Base-by-base conservation (phyloP, 2,888 invertebrate species). In the Capitulum mitella region DNA sequence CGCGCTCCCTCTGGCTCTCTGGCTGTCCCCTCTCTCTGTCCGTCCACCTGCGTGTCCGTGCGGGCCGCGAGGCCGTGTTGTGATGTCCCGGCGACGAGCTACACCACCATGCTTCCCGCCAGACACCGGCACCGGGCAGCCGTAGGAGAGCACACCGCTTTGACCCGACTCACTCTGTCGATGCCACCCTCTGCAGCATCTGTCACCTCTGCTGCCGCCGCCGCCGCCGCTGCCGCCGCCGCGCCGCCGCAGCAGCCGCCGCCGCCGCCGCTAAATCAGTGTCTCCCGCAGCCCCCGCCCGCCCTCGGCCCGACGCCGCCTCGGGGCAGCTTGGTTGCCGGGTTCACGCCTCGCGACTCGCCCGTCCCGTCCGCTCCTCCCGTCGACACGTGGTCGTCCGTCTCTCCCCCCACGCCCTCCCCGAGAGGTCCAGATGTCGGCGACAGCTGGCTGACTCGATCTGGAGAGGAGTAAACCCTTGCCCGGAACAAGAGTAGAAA, bases 141-240 rank as follows among this genome's bases (percentile, higher is more conserved):
- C 58, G 58, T 58, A 58, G 58, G 58, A 29, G 10, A n/a, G 29
- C 58, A 58, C 58, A 58, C 19, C 29, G 58, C 58, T 58, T 58
- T 51, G 51, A 51, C 19, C 51, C 19, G 58, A 6, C 58, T 58
- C 58, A 29, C 58, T 58, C 58, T 58, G 58, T n/a, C 14, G 19
- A 29, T 58, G 58, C 34, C 32, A 34, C 34, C 64, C 34, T 32
- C 32, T 34, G 64, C 64, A 34, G 64, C 34, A n/a, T 16, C 64
- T 34, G 32, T 64, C 64, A 64, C 64, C 12, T 34, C 10, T 34
- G 32, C 64, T 64, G 64, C 34, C 19, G 2, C 74, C 54, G 16
- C 70, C 58, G 43, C 77, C 70, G 32, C 58, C 79, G 51, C 40
- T 34, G 32, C 40, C n/a, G 34, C 40, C n/a, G 51, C 77, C 78